Evolutionary conservation across 2,888 invertebrate genomes (phyloP).

Genomic region (Reticulitermes lucifugus): DNA sequence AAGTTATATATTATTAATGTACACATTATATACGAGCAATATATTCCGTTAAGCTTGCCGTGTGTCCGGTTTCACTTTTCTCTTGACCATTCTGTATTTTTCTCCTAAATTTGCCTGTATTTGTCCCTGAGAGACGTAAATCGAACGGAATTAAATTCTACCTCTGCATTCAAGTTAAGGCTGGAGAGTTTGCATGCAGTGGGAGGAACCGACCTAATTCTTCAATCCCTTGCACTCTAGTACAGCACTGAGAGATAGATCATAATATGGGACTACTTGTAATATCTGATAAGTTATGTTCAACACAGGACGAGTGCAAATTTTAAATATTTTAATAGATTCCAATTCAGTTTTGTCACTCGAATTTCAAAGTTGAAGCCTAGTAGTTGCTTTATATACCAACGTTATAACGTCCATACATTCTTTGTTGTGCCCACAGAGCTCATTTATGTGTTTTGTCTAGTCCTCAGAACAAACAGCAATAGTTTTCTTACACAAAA

Average conservation of each 20-base stretch:
- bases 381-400: no score
- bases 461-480: no score
- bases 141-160: not conserved
- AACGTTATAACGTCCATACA: no score
- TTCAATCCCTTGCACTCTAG: not conserved
- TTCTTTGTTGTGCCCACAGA: no score
- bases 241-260: not conserved
- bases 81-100: not conserved
- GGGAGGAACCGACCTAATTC: not conserved
- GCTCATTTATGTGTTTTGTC: no score
- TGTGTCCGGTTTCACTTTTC: no score
- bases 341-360: not conserved
- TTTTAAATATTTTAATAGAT: not conserved
- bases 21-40: no score
- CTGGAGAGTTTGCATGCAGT: not conserved
- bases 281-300: not conserved
- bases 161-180: not conserved
- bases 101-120: no score
- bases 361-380: no score
- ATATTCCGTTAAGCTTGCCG: no score
- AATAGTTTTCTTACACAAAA: no score
- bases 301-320: not conserved
- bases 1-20: no score
- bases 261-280: not conserved
- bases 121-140: not conserved